These are phyloP conservation scores for Campopleginae sp. DNA, from an alignment of 2,888 invertebrate species.

Conservation along the genomic window DNA sequence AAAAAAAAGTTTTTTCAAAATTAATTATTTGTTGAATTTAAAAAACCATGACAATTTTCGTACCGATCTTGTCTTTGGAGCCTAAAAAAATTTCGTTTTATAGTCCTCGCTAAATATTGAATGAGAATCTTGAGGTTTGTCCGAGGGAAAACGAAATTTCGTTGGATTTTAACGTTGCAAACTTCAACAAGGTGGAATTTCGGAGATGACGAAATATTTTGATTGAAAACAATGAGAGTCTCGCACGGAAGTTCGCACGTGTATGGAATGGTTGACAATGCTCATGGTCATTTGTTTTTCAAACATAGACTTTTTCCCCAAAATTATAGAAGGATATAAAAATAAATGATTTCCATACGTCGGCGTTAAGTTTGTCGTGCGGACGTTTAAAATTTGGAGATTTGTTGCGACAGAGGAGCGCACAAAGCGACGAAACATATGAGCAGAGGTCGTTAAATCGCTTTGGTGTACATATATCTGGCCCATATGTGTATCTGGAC, in stretches of 20 bases:
- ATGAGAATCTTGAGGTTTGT: no score
- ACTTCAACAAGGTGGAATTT: no score
- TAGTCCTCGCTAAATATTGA: no score
- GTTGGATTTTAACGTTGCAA: no score
- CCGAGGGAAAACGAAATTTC: no score
- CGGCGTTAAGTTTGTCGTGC: background rate
- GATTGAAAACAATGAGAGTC: background rate
- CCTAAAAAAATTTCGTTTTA: no score
- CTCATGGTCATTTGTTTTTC: background rate
- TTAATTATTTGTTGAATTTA: no score
- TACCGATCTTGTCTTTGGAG: no score
- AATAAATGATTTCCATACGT: background rate
- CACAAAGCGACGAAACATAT: conserved; percentile 17
- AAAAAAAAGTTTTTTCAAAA: no score
- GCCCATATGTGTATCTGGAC: conserved; percentile 43
- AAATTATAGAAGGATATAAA: background rate
- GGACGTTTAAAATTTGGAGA: background rate
- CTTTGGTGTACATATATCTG: background rate
- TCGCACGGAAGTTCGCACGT: background rate
- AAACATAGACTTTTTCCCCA: background rate
- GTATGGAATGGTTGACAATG: background rate
- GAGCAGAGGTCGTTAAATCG: conserved; percentile 13
- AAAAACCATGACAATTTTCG: no score
- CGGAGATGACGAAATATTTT: background rate
- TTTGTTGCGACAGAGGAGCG: background rate